A percentile compares a stretch with the other conserved stretches of the same genome.
These are phyloP conservation scores for Tenualosa thibaudeaui DNA, from an alignment of 2,797 vertebrate genomes.

Conservation along the genomic window DNA sequence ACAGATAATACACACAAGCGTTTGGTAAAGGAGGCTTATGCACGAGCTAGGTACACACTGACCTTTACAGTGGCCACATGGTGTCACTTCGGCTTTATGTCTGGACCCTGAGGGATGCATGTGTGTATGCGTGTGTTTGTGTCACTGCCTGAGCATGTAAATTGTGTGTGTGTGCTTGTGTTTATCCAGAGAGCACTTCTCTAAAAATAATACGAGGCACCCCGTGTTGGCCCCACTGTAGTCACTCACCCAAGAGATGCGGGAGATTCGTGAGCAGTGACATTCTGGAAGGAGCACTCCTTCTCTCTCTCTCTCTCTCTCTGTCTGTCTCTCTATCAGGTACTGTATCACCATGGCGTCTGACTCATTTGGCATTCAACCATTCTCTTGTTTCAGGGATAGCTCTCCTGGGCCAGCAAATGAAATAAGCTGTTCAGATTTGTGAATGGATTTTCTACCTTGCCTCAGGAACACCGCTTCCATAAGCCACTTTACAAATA, in stretches of 20 bases:
- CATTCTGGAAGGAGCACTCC: not conserved
- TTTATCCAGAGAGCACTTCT: not conserved
- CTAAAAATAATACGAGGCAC: not conserved
- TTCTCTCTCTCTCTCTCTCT: not conserved
- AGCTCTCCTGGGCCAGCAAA: slow-evolving; percentile 22
- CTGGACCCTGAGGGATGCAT: not conserved
- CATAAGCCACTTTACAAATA: slow-evolving; percentile 23
- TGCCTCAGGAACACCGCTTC: not conserved
- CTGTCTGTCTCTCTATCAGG: not conserved
- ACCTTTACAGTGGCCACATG: slow-evolving; percentile 38
- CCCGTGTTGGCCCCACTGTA: not conserved
- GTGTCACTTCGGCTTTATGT: slow-evolving; percentile 20
- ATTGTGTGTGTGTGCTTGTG: slow-evolving; percentile 6
- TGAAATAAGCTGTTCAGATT: slow-evolving; percentile 21
- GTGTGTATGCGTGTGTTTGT: not conserved
- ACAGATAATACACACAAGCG: slow-evolving; percentile 33
- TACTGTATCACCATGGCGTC: slow-evolving; percentile 17
- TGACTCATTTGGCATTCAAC: slow-evolving; percentile 44
- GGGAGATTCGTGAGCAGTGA: not conserved
- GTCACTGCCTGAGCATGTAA: not conserved
- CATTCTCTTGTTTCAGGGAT: slow-evolving; percentile 29
- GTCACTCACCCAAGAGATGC: not conserved
- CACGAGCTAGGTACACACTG: slow-evolving; percentile 26
- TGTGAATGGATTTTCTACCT: slow-evolving; percentile 25
- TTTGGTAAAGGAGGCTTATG: slow-evolving; percentile 18